Evolutionary conservation across 2,888 invertebrate genomes (phyloP), one percentile per base, ranked within the genome.

Genomic region (Tachystola acroxantha): DNA sequence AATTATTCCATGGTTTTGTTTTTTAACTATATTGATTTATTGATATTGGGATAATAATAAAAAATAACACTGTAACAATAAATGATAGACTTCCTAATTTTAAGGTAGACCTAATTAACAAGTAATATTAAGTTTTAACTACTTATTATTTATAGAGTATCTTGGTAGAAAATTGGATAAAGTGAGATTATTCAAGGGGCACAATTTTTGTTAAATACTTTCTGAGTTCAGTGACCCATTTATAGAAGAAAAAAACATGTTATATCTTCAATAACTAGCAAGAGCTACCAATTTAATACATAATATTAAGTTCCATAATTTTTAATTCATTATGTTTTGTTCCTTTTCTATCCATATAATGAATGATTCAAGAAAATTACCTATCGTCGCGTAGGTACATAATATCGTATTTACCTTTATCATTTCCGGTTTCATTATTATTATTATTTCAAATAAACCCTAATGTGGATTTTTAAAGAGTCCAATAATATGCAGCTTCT

Each of bases 31-130:
- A 10, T 20, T 20, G 20, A 12, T 20, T 32, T 11, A 20, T n/a
- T n/a, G n/a, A n/a, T n/a, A n/a, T n/a, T n/a, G n/a, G 11, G 10
- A 20, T 32, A 32, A 22, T 24, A 19, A 27, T 36, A 36, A 24
- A 32, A 36, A 36, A 44, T 50, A 54, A 56, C 49, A 47, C 34
- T 49, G 48, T 55, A 61, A 57, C 52, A 58, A 54, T 53, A 58
- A 57, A 46, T 46, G 40, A 57, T 58, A 51, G 56, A 60, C 58
- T 60, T 61, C 38, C 48, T 55, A 48, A 48, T 46, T 50, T 37
- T 48, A 48, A 40, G 31, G 31, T 34, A 32, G 28, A 31, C 38
- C 37, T 26, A 34, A 14, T 39, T 20, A 36, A 19, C 29, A 14
- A 7, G 5, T 32, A 36, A 11, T 36, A 34, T 27, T 32, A 32